Conservation (phyloP, 2,113 vertebrate species). For the Chamaetylas fuelleborni region DNA sequence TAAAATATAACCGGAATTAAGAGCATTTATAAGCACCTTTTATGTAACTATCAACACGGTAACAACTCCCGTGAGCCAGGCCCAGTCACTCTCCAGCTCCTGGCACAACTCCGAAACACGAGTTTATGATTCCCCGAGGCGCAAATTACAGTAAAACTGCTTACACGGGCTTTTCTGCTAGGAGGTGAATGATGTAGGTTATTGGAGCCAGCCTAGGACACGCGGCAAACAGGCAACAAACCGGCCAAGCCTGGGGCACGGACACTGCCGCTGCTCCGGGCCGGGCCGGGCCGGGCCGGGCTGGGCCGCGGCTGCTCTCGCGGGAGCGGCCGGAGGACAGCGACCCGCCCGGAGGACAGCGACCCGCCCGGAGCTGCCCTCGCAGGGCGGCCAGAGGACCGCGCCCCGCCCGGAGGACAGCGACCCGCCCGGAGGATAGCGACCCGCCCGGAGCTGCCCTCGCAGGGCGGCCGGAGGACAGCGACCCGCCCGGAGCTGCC, state of each 20-base stretch:
- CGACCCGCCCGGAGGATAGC: too few species aligned
- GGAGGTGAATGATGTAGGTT: neutral
- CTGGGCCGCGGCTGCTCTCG: fast-evolving
- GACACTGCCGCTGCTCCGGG: fast-evolving
- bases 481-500: fast-evolving
- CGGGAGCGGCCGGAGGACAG: neutral
- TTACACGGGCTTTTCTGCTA: neutral
- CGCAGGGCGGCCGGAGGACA: too few species aligned
- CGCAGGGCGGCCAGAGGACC: too few species aligned
- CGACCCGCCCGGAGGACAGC: fast-evolving
- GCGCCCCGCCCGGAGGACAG: too few species aligned
- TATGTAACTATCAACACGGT: neutral
- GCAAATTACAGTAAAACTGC: neutral
- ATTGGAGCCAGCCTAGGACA: too few species aligned
- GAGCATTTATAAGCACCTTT: neutral
- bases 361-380: too few species aligned
- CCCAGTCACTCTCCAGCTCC: neutral
- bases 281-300: too few species aligned
- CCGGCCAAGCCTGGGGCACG: fast-evolving
- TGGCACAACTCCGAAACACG: fast-evolving
- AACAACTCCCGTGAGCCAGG: neutral
- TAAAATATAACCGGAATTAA: neutral
- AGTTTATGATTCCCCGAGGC: neutral
- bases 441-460: fast-evolving
- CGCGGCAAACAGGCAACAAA: too few species aligned